Evolutionary conservation across 2,888 invertebrate species (phyloP), one percentile per base, ranked within the genome.

Genomic region (Tiphia femorata): DNA sequence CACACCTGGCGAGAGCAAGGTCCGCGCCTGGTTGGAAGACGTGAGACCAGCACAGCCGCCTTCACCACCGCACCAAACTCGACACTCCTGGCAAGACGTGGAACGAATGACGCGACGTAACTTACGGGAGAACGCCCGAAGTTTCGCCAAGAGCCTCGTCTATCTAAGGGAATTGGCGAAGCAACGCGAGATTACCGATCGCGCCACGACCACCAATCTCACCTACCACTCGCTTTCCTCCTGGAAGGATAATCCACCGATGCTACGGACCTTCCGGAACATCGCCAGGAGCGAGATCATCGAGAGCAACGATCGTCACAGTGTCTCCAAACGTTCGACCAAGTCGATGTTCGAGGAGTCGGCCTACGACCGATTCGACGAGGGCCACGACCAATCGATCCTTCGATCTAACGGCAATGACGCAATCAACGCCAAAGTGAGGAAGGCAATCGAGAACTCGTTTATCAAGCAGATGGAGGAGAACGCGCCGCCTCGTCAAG

Each of bases 401-500:
- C 2, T 76, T 75, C 64, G 47, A 14, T 17, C 16, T 8, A 25
- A 46, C 8, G 5, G 16, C 1, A 23, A 19, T 7, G 70, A 76
- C 21, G 46, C 60, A 8, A 64, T 76, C 7, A 81, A 82, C 38
- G 75, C 74, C 0, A 78, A 79, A 49, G 78, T 83, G 0, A 68
- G 81, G 3, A 76, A 76, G 47, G 78, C 80, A 2, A 83, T 83
- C 20, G 82, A 82, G 44, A 78, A 79, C 50, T 81, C 81, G 0
- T 83, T 83, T 35, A 76, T 80, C 25, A 75, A 76, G 23, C 83
- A 83, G 49, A 74, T 83, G 77, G 79, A 81, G 37, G 81, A 81
- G 42, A 76, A 70, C 29, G 75, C 76, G 1, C 55, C 61, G 2
- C 21, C 77, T n/a, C n/a, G n/a, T n/a, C n/a, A n/a, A n/a, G n/a